Evolutionary conservation across 1,140 invertebrate species (phyloP).

Genomic region (Maconellicoccus hirsutus): DNA sequence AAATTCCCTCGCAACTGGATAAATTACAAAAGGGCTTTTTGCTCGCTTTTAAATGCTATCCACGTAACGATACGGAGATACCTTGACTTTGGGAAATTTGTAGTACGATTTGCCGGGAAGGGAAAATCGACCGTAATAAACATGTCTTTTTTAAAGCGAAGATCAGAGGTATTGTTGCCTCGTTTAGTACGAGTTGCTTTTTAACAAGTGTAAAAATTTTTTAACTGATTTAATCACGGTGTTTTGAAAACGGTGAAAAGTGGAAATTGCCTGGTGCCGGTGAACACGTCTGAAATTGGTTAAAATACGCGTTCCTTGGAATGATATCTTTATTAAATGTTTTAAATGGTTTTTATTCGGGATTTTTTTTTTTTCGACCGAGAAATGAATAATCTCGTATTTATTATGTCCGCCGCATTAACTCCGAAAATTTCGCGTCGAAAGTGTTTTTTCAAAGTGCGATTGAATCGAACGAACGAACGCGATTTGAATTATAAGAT

Average conservation of each 20-base stretch:
- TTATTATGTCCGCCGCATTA: background rate
- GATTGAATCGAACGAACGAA: no score
- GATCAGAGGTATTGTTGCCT: background rate
- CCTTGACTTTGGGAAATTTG: background rate
- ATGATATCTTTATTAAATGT: no score
- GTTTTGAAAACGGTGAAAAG: background rate
- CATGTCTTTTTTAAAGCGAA: no score
- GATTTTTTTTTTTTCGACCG: no score
- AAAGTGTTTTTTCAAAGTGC: no score
- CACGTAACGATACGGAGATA: background rate
- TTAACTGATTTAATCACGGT: background rate
- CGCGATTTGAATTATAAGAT: no score
- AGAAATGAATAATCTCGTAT: background rate
- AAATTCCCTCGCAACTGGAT: background rate
- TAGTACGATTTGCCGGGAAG: background rate
- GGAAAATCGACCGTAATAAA: no score
- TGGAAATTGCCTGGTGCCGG: background rate
- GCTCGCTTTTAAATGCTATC: background rate
- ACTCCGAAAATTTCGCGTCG: background rate
- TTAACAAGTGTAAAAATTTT: background rate
- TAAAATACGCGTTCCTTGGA: background rate
- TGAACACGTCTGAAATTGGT: background rate
- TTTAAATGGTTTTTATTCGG: background rate
- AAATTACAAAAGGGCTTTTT: background rate
- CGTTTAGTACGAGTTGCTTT: background rate